Conservation (phyloP, 2,113 vertebrate genomes). For the Platysteira castanea region DNA sequence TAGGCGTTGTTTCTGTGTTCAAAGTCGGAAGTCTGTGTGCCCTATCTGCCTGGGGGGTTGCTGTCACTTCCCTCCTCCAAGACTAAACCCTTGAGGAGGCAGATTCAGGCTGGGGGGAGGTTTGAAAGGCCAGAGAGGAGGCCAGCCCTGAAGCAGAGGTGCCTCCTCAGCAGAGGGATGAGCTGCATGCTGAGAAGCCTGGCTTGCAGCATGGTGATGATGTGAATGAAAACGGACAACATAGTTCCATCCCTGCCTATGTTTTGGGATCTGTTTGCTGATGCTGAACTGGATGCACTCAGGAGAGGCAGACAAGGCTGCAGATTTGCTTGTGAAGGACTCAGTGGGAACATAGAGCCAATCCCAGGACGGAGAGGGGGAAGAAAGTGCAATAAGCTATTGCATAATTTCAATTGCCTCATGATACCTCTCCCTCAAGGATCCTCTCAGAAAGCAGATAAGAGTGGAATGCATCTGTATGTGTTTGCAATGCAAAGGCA, state of each 20-base stretch:
- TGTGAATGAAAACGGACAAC: accelerated
- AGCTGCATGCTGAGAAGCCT: not conserved
- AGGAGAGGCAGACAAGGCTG: not conserved
- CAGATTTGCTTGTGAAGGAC: not conserved
- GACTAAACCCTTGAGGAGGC: not conserved
- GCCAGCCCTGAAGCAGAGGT: not conserved
- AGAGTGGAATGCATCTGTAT: not conserved
- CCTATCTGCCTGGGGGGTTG: not conserved
- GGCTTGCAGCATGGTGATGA: not conserved
- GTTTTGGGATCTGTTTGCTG: not conserved
- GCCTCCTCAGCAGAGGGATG: not conserved
- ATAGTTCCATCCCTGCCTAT: not conserved
- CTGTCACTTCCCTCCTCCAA: not conserved
- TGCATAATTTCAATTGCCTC: not conserved
- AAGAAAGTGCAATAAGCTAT: not conserved
- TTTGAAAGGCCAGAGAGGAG: not conserved
- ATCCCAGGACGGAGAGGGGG: not conserved
- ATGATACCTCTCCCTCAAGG: not conserved
- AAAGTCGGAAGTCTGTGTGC: not conserved
- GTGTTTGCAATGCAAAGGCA: not conserved
- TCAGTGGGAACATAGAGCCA: not conserved
- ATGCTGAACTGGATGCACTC: not conserved
- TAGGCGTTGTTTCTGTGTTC: not conserved
- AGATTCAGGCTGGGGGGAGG: not conserved
- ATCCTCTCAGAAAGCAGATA: not conserved